A percentile compares a stretch with the other conserved stretches of the same genome.
phyloP scores from a whole-genome alignment of 2,888 invertebrate species.

The Anticlea derivata region DNA sequence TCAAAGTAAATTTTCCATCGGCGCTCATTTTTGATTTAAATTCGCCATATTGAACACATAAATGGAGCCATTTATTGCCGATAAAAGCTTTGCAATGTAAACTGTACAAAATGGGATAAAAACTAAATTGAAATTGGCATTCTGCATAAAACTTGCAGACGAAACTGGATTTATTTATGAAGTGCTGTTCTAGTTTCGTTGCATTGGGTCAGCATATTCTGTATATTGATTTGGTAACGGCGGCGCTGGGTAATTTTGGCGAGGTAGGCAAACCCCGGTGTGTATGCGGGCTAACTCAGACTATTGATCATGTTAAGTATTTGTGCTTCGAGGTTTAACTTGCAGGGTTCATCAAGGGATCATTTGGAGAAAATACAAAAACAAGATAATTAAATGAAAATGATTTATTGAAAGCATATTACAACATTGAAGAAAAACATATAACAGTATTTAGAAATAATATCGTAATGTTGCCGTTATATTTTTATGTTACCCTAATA shows the following conservation, averaged over 20 bases:
- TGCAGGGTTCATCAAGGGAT: too few relatives aligned
- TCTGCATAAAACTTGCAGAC: conserved; percentile 67
- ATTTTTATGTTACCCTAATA: too few relatives aligned
- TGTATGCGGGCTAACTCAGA: conserved; percentile 8
- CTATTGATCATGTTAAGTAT: conserved; percentile 1
- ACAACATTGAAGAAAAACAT: too few relatives aligned
- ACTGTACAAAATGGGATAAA: conserved; percentile 25
- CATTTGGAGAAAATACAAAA: too few relatives aligned
- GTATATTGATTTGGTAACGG: conserved; percentile 77
- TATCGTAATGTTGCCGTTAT: too few relatives aligned
- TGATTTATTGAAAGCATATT: too few relatives aligned
- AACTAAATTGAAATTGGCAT: conserved; percentile 61
- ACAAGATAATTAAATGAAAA: too few relatives aligned
- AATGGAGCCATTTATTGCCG: conserved; percentile 22
- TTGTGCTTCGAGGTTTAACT: neutral
- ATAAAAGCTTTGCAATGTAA: conserved; percentile 36
- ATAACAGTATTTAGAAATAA: too few relatives aligned
- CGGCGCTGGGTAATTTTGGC: conserved; percentile 73
- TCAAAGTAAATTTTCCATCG: too few relatives aligned
- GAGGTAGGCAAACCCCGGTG: conserved; percentile 37
- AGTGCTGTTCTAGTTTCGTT: conserved; percentile 69
- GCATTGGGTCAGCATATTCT: conserved; percentile 71
- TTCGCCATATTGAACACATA: conserved; percentile 7
- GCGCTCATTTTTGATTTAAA: neutral
- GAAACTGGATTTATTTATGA: conserved; percentile 67